phyloP scores from a whole-genome alignment of 1,140 invertebrate genomes.

The Piezodorus guildinii region DNA sequence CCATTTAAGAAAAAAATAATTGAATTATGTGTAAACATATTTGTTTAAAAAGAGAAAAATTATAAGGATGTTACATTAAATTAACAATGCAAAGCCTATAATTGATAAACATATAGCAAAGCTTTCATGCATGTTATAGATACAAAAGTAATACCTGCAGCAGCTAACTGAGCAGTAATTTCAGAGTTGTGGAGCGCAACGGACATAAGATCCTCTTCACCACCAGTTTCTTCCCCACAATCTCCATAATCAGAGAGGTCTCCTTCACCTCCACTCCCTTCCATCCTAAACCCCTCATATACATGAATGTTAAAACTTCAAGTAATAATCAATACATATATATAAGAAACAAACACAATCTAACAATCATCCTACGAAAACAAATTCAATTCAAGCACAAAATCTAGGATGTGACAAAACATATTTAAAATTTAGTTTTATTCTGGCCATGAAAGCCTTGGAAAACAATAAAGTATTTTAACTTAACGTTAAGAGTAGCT shows the following conservation, averaged over 20 bases:
- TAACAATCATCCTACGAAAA: constrained; percentile 48
- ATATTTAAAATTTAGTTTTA: no score
- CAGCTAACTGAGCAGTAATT: constrained; percentile 85
- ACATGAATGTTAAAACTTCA: no score
- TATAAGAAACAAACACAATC: constrained; percentile 61
- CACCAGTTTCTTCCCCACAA: constrained; percentile 57
- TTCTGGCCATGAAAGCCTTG: no score
- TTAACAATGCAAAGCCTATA: no score
- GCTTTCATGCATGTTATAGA: no score
- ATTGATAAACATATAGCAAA: no score
- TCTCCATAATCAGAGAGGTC: constrained; percentile 49
- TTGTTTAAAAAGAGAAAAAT: no score
- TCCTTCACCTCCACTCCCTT: constrained; percentile 2
- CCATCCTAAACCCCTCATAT: constrained; percentile 2
- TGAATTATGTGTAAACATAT: no score
- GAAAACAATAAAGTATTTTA: no score
- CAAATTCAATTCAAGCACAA: not conserved
- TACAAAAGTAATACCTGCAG: constrained; percentile 54
- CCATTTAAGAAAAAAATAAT: no score
- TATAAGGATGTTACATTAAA: no score
- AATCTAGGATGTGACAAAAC: no score
- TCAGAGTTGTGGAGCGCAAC: constrained; percentile 38
- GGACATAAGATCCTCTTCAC: constrained; percentile 46
- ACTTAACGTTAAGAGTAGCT: not conserved
- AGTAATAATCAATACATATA: constrained; percentile 26